Conservation (phyloP, 2,797 vertebrate species). For the Salarias fasciatus region DNA sequence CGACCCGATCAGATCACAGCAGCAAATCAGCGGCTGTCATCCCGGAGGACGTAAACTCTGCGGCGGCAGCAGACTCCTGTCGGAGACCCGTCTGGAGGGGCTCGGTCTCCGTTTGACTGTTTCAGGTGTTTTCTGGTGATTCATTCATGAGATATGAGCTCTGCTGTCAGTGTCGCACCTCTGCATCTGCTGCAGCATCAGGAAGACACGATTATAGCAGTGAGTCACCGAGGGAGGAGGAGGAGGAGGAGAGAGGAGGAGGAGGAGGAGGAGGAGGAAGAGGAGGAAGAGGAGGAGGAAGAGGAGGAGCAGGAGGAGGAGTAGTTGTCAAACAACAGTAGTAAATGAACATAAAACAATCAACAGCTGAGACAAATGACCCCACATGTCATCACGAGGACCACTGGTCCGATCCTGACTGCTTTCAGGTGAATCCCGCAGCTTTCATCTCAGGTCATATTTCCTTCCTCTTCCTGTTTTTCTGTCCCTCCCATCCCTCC, state of each 20-base stretch:
- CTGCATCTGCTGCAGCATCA: slow-evolving; percentile 10
- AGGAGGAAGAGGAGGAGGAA: background rate
- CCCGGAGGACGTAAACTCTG: background rate
- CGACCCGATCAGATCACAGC: slow-evolving; percentile 7
- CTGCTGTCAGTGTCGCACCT: slow-evolving; percentile 9
- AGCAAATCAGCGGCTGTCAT: background rate
- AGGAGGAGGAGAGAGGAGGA: too few species aligned
- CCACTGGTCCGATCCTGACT: too few species aligned
- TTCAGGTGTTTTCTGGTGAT: slow-evolving; percentile 13
- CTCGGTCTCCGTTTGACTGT: background rate
- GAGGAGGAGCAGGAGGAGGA: background rate
- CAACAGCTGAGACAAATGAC: too few species aligned
- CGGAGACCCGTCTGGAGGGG: slow-evolving; percentile 23
- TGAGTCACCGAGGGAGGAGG: slow-evolving; percentile 33
- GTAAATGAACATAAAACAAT: too few species aligned
- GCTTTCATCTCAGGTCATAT: too few species aligned
- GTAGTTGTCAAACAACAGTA: too few species aligned
- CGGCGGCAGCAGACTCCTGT: too few species aligned
- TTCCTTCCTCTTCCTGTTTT: too few species aligned
- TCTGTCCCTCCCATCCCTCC: too few species aligned
- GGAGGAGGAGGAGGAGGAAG: slow-evolving; percentile 12
- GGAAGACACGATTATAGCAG: slow-evolving; percentile 24
- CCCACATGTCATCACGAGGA: too few species aligned
- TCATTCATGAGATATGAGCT: background rate
- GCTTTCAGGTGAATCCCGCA: too few species aligned